Evolutionary conservation across 2,797 vertebrate species (phyloP).

Genomic region (Prunella strophiata): DNA sequence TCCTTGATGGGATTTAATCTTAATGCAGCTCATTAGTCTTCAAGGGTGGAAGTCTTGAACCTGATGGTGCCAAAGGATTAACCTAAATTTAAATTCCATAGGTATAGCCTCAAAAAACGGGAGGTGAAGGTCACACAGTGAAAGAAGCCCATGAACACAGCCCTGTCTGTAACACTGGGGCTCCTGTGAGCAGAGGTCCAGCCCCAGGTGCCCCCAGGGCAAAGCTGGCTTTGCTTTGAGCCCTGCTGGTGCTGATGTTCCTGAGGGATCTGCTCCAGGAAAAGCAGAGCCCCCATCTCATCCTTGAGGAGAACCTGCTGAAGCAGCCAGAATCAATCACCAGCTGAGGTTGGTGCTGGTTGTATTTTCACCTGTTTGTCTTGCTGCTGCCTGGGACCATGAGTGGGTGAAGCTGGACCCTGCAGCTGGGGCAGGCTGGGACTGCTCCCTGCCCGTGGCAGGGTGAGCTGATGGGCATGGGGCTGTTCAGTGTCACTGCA

Average conservation of each 20-base stretch:
- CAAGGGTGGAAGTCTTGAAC: background rate
- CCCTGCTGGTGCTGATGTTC: background rate
- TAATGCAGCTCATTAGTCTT: conserved; percentile 10
- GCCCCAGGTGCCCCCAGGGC: background rate
- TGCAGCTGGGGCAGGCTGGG: background rate
- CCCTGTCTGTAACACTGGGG: background rate
- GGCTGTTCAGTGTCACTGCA: background rate
- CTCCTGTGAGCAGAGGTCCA: background rate
- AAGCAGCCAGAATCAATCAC: rapidly evolving
- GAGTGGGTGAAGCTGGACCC: background rate
- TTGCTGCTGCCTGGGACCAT: background rate
- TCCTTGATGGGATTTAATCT: conserved; percentile 6
- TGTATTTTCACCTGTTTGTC: background rate
- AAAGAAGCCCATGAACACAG: background rate
- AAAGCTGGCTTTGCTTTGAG: background rate
- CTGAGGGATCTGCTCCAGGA: background rate
- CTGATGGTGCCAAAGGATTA: background rate
- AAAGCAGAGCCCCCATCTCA: background rate
- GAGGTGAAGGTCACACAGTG: background rate
- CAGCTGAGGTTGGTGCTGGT: background rate
- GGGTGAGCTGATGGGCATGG: rapidly evolving
- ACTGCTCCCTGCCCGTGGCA: rapidly evolving
- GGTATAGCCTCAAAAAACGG: background rate
- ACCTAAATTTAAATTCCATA: background rate
- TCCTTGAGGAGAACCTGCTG: background rate